These are phyloP conservation scores for Acrobasis suavella DNA, from an alignment of 2,888 invertebrate genomes.

Conservation along the genomic window DNA sequence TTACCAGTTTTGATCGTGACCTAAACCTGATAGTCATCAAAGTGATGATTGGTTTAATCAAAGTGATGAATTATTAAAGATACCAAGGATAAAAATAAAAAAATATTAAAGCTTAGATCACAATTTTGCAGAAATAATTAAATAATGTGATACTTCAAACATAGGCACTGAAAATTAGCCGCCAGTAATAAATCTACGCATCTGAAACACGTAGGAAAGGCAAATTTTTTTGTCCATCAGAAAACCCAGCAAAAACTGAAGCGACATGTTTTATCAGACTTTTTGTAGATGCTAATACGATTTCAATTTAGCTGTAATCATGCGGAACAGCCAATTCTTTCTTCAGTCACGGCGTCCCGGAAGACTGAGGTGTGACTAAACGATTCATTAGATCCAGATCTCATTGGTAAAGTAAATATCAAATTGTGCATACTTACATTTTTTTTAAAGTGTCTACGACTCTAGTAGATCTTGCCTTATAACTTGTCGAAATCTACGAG, in stretches of 20 bases:
- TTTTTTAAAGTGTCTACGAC: no score
- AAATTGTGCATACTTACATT: not conserved
- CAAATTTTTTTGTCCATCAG: conserved; percentile 3
- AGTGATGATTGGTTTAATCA: no score
- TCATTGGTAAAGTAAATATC: not conserved
- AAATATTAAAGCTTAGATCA: no score
- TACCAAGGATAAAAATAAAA: no score
- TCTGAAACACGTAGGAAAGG: not conserved
- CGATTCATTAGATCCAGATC: not conserved
- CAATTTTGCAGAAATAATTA: no score
- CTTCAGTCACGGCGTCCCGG: conserved; percentile 10
- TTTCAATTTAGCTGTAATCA: conserved; percentile 20
- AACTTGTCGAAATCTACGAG: no score
- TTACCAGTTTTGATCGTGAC: no score
- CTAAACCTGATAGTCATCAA: no score
- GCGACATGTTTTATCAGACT: conserved; percentile 19
- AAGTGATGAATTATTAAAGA: no score
- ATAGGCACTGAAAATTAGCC: no score
- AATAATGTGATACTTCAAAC: no score
- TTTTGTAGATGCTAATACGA: conserved; percentile 18
- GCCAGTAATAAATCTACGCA: not conserved
- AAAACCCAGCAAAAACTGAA: not conserved
- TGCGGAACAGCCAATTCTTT: conserved; percentile 21
- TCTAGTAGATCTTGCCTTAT: no score
- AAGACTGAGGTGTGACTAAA: not conserved